Conservation (phyloP, 1,140 invertebrate species). For the Rhysida immarginata region DNA sequence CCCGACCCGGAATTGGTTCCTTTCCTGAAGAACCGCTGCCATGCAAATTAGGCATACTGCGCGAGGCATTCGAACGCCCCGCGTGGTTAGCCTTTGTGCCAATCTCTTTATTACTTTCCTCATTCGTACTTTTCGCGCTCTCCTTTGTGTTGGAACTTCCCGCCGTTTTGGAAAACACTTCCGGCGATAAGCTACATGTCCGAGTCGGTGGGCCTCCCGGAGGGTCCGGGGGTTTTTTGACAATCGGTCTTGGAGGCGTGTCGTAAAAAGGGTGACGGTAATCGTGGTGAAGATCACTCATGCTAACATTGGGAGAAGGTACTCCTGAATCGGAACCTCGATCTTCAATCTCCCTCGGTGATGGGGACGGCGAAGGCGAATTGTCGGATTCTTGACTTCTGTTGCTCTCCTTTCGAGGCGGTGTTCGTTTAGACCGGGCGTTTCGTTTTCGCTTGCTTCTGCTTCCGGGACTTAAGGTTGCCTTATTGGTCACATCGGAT, state of each 20-base stretch:
- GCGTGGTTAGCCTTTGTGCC: background rate
- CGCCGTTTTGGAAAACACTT: background rate
- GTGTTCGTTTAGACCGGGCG: no score
- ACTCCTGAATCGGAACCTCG: background rate
- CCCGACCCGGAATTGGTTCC: background rate
- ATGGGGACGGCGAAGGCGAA: no score
- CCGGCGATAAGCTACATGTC: background rate
- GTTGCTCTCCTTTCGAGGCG: no score
- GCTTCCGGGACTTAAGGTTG: no score
- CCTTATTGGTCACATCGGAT: no score
- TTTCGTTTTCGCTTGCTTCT: no score
- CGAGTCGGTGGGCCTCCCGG: background rate
- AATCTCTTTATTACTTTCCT: no score
- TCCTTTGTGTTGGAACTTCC: background rate
- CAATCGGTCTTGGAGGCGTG: no score
- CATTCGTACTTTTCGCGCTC: no score
- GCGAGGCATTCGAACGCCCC: background rate
- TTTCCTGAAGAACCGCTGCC: background rate
- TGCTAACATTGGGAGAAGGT: background rate
- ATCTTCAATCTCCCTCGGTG: background rate
- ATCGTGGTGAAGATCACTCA: background rate
- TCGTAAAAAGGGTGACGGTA: background rate
- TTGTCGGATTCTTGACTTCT: no score
- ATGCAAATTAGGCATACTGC: background rate
- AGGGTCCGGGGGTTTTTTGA: background rate